Percentiles rank a stretch among this genome's conserved stretches.
Evolutionary conservation across 1,140 invertebrate genomes (phyloP).

Genomic region (Zaprionus kolodkinae): DNA sequence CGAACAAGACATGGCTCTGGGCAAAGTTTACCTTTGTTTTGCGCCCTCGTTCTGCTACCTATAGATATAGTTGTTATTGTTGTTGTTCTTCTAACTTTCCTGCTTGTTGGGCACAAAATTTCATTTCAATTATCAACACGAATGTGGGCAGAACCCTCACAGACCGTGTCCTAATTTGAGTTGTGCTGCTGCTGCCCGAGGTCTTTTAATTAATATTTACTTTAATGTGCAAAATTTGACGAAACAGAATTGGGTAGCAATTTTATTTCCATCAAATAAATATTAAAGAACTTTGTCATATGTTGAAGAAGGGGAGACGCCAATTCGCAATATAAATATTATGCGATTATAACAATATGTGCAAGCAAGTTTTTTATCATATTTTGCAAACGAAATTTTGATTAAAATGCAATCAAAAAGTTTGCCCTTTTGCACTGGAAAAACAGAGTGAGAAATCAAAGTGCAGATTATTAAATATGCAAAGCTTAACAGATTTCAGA

Average conservation of each 20-base stretch:
- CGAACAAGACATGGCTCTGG: conserved; percentile 38
- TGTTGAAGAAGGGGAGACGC: not conserved
- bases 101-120: conserved; percentile 50
- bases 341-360: not conserved
- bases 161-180: conserved; percentile 59
- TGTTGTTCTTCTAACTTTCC: conserved; percentile 22
- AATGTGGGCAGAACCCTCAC: conserved; percentile 39
- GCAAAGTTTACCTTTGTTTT: conserved; percentile 73
- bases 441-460: conserved; percentile 27
- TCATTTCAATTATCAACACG: conserved; percentile 75
- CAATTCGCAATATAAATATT: not conserved
- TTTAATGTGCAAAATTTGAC: conserved; percentile 7
- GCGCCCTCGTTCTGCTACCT: conserved; percentile 10
- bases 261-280: not conserved
- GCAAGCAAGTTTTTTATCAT: not conserved
- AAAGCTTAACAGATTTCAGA: conserved; percentile 6
- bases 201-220: conserved; percentile 30
- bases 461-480: conserved; percentile 37
- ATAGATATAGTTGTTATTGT: conserved; percentile 14
- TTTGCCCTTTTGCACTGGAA: not conserved
- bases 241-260: not conserved
- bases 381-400: not conserved
- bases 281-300: not conserved
- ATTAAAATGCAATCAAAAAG: not conserved
- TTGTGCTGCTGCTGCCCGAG: not conserved